Percentiles rank a stretch among this genome's conserved stretches.
Evolutionary conservation across 2,797 vertebrate species (phyloP).

Genomic region (Podarcis lilfordi): DNA sequence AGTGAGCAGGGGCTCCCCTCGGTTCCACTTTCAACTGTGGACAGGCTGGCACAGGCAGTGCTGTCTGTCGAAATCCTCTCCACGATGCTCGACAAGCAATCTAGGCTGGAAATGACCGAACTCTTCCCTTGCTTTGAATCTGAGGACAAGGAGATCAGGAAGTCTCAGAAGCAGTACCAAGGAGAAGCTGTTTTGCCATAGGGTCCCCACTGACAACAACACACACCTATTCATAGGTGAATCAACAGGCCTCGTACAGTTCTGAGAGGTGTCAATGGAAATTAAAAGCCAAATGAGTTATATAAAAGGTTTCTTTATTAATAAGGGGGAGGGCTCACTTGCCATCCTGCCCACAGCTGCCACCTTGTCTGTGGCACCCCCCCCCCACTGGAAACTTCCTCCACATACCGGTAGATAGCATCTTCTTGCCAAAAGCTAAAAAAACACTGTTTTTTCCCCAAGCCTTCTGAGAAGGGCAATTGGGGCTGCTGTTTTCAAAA

Average conservation of each 20-base stretch:
- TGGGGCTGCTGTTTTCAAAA: no score
- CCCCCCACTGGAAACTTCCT: no score
- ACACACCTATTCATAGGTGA: neutral
- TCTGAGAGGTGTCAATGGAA: constrained; percentile 23
- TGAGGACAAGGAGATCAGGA: constrained; percentile 55
- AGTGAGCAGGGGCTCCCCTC: constrained; percentile 82
- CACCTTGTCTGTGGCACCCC: no score
- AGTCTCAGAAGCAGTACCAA: neutral
- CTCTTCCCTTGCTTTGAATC: constrained; percentile 84
- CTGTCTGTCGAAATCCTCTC: constrained; percentile 94
- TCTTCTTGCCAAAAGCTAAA: no score
- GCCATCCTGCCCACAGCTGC: no score
- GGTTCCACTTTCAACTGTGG: constrained; percentile 73
- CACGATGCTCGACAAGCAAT: constrained; percentile 97
- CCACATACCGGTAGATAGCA: no score
- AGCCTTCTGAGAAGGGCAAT: no score
- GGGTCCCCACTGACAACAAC: neutral
- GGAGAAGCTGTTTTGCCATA: constrained; percentile 4
- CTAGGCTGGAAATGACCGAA: constrained; percentile 90
- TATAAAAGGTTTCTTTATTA: no score
- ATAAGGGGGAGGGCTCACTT: no score
- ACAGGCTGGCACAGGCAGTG: constrained; percentile 76
- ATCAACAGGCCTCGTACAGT: neutral
- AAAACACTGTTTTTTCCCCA: no score
- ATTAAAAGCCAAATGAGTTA: neutral